Percentiles rank a stretch among this genome's conserved stretches.
Evolutionary conservation across 2,888 invertebrate genomes (phyloP).

Genomic region (Pterobdella sp.): DNA sequence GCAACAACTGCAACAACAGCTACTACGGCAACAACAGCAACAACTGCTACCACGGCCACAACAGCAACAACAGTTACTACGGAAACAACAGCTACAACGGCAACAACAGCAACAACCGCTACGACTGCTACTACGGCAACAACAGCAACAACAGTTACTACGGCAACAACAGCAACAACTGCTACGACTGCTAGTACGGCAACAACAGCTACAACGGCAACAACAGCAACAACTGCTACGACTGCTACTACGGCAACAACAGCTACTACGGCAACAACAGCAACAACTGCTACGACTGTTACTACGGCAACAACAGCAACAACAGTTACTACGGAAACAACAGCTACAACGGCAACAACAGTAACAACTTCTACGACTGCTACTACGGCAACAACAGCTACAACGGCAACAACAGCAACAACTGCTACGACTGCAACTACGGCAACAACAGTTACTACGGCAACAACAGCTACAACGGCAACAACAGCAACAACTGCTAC

Average conservation of each 20-base stretch:
- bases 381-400: background rate
- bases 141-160: too few species aligned
- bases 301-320: background rate
- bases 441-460: background rate
- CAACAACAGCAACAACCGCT: too few species aligned
- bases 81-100: too few species aligned
- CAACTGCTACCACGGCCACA: too few species aligned
- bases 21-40: too few species aligned
- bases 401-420: slow-evolving; percentile 3
- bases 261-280: background rate
- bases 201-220: too few species aligned
- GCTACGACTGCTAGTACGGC: too few species aligned
- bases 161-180: too few species aligned
- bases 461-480: background rate
- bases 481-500: background rate
- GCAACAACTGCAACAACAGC: background rate
- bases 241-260: too few species aligned
- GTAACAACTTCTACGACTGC: background rate
- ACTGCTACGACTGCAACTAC: slow-evolving; percentile 2
- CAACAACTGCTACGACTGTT: background rate
- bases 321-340: background rate
- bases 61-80: too few species aligned
- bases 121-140: too few species aligned
- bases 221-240: background rate
- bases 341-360: background rate